Evolutionary conservation across 2,113 vertebrate species (phyloP), one percentile per base, ranked within the genome.

Genomic region (Diadophis punctatus): DNA sequence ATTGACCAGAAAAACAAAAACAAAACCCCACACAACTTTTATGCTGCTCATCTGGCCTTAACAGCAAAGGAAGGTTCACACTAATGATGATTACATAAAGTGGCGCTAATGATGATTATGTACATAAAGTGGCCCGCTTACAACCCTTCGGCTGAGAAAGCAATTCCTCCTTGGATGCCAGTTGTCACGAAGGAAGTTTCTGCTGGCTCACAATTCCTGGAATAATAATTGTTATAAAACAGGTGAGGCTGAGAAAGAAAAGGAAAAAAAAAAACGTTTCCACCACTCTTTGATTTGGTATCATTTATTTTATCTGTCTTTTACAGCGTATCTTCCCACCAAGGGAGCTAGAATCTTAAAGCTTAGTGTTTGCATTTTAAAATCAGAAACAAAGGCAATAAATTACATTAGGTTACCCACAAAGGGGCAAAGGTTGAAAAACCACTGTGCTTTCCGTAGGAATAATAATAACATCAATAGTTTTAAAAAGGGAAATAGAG

Each of bases 401-500:
- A 93, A 91, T 93, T 91, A 88, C 63, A 91, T 93, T 53, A 91
- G 56, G 60, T 91, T 52, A 93, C 90, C 90, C 93, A 90, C 90
- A 90, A 88, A 91, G 86, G 92, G 92, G 90, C 60, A 88, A 92
- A 88, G 55, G 86, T 58, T 91, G 46, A 91, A 63, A 89, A 88
- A 84, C 89, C 86, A 60, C 22, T 91, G 93, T 51, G 86, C 86
- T 85, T 93, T 85, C 87, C 90, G 84, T 88, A 91, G 90, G 86
- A 93, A 93, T 93, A 91, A 88, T 88, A 91, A 88, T 89, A 92
- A 46, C 55, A 51, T 49, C 22, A 30, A 85, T 49, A n/a, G 14
- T 53, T 80, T 48, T 23, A 80, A 92, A 84, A 34, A 39, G 86
- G 87, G 68, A 80, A 85, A 56, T 25, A 85, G 84, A 80, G 84